phyloP scores from a whole-genome alignment of 2,113 vertebrate genomes.

The Semicossyphus pulcher region DNA sequence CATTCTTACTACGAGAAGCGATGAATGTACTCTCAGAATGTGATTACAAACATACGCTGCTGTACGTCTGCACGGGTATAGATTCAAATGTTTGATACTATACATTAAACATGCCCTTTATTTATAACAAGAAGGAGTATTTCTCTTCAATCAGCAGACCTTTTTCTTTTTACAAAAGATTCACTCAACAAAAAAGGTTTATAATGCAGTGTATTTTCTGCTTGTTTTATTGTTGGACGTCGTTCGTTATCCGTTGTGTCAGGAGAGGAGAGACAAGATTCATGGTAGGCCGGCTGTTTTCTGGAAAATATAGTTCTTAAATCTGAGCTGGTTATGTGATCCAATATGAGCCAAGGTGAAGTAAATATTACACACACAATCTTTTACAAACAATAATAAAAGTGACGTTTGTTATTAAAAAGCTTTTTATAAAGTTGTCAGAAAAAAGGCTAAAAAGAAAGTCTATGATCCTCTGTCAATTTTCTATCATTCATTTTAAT shows the following conservation, averaged over 20 bases:
- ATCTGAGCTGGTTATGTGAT: constrained; percentile 16
- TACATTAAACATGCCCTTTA: too few species aligned
- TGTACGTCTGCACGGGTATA: too few species aligned
- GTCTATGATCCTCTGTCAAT: background rate
- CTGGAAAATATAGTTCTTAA: constrained; percentile 14
- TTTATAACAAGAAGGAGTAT: too few species aligned
- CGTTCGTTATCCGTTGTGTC: constrained; percentile 31
- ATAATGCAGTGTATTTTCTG: background rate
- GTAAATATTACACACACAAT: background rate
- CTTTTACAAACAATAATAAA: background rate
- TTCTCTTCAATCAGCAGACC: too few species aligned
- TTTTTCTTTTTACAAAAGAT: too few species aligned
- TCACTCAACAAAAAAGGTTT: too few species aligned
- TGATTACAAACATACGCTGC: background rate
- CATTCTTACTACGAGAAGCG: background rate
- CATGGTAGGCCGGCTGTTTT: too few species aligned
- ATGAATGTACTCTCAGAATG: background rate
- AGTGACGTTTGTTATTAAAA: background rate
- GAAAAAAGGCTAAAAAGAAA: background rate
- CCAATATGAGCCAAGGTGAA: constrained; percentile 1
- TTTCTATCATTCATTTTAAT: background rate
- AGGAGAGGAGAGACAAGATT: constrained; percentile 35
- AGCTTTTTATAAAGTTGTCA: background rate
- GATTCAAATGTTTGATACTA: background rate
- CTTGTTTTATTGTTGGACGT: constrained; percentile 12